Evolutionary conservation across 1,140 invertebrate genomes (phyloP).

Genomic region (Episyrphus balteatus): DNA sequence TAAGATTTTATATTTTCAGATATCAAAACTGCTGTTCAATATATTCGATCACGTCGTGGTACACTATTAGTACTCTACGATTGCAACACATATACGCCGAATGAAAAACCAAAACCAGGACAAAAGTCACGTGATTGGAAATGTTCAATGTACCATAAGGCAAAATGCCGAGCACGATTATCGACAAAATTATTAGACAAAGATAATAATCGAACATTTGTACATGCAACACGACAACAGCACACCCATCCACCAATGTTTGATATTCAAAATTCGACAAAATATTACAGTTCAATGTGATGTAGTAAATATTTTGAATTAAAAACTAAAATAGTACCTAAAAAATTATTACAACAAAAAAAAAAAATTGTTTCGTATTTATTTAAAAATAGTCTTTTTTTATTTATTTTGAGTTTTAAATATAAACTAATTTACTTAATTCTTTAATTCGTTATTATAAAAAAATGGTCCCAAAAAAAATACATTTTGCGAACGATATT

Average conservation of each 20-base stretch:
- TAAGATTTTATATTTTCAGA: no score
- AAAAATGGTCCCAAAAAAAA: no score
- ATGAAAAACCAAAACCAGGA: slow-evolving; percentile 24
- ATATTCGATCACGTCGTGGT: slow-evolving; percentile 27
- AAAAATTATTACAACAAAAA: no score
- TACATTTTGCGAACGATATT: no score
- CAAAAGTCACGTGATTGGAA: slow-evolving; percentile 30
- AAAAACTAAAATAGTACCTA: no score
- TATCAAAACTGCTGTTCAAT: slow-evolving; percentile 2
- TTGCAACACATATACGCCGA: slow-evolving; percentile 34
- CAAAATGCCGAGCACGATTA: slow-evolving; percentile 28
- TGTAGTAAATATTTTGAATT: no score
- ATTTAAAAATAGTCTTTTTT: no score
- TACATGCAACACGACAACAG: slow-evolving; percentile 20
- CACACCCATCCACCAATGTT: slow-evolving; percentile 15
- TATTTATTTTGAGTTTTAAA: no score
- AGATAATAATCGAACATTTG: slow-evolving; percentile 16
- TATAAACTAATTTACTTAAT: no score
- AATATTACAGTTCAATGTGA: not conserved
- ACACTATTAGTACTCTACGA: slow-evolving; percentile 27
- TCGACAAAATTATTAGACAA: slow-evolving; percentile 13
- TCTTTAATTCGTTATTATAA: no score
- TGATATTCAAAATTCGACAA: no score
- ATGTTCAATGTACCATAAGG: slow-evolving; percentile 36
- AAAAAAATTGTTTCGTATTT: no score